These are phyloP conservation scores for Gnathonemus echidnorhynchus DNA, from an alignment of 2,113 vertebrate genomes.

Conservation along the genomic window DNA sequence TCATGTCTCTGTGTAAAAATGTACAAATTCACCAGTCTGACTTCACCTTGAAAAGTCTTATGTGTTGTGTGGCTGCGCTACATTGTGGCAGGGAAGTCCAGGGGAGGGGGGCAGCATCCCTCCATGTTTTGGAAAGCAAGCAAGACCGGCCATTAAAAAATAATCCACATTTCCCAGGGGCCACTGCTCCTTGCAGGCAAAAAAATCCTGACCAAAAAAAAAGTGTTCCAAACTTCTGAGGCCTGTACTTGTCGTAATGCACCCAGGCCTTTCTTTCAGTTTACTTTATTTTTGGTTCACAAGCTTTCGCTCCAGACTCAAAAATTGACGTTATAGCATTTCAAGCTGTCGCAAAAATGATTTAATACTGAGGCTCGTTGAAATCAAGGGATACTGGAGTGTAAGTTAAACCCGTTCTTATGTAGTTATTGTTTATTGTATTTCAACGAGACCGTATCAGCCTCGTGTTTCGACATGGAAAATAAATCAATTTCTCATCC, in stretches of 20 bases:
- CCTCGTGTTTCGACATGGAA: not conserved
- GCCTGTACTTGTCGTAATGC: not conserved
- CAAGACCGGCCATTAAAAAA: not conserved
- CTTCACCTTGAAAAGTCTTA: not conserved
- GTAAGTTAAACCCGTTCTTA: conserved; percentile 1
- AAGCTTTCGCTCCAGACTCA: not conserved
- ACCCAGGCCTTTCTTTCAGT: not conserved
- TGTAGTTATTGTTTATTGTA: conserved; percentile 15
- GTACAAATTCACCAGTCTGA: not conserved
- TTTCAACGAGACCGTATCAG: not conserved
- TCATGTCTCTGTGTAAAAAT: not conserved
- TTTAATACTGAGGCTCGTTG: conserved; percentile 11
- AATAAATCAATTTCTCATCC: conserved; percentile 6
- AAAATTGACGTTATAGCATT: conserved; percentile 9
- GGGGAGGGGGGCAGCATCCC: not conserved
- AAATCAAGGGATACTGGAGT: conserved; percentile 2
- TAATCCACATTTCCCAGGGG: not conserved
- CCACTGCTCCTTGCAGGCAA: not conserved
- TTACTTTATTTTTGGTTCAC: conserved; percentile 13
- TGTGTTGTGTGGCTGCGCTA: not conserved
- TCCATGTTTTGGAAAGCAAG: not conserved
- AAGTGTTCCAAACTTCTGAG: not conserved
- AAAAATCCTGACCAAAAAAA: not conserved
- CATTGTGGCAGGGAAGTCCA: not conserved
- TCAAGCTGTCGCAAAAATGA: not conserved